Base-by-base conservation (phyloP, 1,140 invertebrate genomes). In the Schlechtendalia chinensis region DNA sequence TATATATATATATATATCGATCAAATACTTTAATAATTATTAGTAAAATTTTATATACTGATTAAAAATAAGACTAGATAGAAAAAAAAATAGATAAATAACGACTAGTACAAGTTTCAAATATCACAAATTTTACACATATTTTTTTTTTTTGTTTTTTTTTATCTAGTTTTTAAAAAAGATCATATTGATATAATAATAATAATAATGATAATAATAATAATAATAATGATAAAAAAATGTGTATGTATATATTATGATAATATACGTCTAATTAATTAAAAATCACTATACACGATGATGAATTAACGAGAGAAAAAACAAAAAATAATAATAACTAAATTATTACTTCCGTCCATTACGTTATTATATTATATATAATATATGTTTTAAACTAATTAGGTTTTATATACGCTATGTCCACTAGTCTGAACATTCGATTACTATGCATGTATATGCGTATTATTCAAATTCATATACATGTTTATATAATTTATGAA, bases 101-200 rank as follows among this genome's bases (percentile, higher is more conserved):
- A 79, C 58, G 75, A 79, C 75, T 79, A 79, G 75, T 79, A 79
- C 58, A 79, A 79, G 75, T 32, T 79, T 61, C 24, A 47, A 79
- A 79, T 79, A 79, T 79, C 75, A 79, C 75, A 79, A 79, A 79
- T 79, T 79, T 79, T 79, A 79, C 75, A 79, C 45, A 47, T 79
- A 22, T 58, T n/a, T n/a, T n/a, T n/a, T n/a, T n/a, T n/a, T n/a
- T n/a, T n/a, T n/a, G n/a, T n/a, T n/a, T n/a, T n/a, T n/a, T n/a
- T n/a, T n/a, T n/a, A n/a, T n/a, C n/a, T n/a, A n/a, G n/a, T 39
- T 39, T 39, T 39, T 39, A 39, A 39, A 39, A 59, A 77, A 59
- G 54, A 59, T 77, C 72, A n/a, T 54, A 56, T 32, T 54, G 29
- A 54, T 32, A 6, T 54, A 71, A 71, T 24, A 50, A 71, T 27